Conservation (phyloP, 2,797 vertebrate genomes). For the Sebastes minor region DNA sequence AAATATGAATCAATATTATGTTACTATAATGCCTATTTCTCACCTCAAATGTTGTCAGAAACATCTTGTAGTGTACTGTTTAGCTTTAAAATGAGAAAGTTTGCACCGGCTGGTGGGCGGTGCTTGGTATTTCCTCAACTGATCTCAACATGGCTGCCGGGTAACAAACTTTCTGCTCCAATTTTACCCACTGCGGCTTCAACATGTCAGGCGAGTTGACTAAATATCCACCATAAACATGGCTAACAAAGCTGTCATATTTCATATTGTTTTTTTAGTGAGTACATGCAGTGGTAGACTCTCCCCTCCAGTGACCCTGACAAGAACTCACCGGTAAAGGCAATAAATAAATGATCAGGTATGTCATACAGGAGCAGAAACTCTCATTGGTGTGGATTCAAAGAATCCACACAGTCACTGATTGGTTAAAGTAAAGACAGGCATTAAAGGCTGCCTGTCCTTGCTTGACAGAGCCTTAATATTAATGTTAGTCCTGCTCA, state of each 20-base stretch:
- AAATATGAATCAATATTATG: no score
- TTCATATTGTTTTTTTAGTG: background rate
- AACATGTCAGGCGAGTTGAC: background rate
- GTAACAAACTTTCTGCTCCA: no score
- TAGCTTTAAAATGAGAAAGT: no score
- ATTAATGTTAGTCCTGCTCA: conserved; percentile 35
- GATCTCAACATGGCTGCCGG: no score
- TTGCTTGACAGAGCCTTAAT: conserved; percentile 39
- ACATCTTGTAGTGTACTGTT: no score
- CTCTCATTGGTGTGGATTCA: conserved; percentile 8
- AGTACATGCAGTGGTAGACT: background rate
- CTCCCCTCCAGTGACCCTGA: conserved; percentile 17
- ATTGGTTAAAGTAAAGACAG: conserved; percentile 37
- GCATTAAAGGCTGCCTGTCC: conserved; percentile 52
- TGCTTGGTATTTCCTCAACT: no score
- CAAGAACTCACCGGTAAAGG: background rate
- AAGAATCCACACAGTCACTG: conserved; percentile 12
- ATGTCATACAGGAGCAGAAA: background rate
- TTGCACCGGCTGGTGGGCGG: background rate
- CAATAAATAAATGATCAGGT: conserved; percentile 46
- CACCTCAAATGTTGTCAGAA: no score
- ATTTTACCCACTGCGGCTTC: no score
- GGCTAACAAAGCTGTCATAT: background rate
- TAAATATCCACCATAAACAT: background rate
- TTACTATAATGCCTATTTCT: no score